phyloP scores from a whole-genome alignment of 1,140 invertebrate species.

The Matsumurasca onukii region DNA sequence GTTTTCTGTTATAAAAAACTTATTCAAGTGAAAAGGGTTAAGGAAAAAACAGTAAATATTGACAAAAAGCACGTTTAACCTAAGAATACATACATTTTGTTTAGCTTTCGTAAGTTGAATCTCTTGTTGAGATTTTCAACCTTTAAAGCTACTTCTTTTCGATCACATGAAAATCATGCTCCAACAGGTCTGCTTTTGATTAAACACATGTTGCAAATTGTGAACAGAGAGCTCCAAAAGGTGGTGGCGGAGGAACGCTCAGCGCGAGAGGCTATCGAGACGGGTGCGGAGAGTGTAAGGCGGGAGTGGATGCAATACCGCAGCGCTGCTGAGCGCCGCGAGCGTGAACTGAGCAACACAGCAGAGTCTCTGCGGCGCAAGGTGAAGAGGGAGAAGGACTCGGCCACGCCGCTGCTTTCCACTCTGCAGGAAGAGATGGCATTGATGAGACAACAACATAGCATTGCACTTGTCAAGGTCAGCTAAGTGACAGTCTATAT shows the following conservation, averaged over 20 bases:
- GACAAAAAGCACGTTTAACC: no score
- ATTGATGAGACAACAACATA: conserved; percentile 68
- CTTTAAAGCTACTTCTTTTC: no score
- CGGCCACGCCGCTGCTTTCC: conserved; percentile 61
- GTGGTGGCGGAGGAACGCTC: conserved; percentile 60
- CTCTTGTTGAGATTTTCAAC: no score
- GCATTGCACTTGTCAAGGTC: conserved; percentile 62
- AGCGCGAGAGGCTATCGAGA: conserved; percentile 62
- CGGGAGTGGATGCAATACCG: conserved; percentile 46
- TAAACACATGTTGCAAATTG: no score
- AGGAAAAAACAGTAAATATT: no score
- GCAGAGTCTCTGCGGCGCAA: conserved; percentile 63
- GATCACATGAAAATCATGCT: no score
- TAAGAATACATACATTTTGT: no score
- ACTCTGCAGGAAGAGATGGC: conserved; percentile 71
- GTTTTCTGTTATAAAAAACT: no score
- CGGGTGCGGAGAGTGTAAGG: conserved; percentile 53
- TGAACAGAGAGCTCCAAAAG: conserved; percentile 66
- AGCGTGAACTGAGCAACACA: conserved; percentile 61
- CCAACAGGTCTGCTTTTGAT: no score
- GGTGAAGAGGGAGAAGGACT: conserved; percentile 60
- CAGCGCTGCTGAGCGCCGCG: conserved; percentile 56
- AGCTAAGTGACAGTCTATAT: neutral
- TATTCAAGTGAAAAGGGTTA: no score
- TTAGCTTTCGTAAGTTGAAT: no score